Base-by-base conservation (phyloP, 2,113 vertebrate genomes). In the Sapajus apella region DNA sequence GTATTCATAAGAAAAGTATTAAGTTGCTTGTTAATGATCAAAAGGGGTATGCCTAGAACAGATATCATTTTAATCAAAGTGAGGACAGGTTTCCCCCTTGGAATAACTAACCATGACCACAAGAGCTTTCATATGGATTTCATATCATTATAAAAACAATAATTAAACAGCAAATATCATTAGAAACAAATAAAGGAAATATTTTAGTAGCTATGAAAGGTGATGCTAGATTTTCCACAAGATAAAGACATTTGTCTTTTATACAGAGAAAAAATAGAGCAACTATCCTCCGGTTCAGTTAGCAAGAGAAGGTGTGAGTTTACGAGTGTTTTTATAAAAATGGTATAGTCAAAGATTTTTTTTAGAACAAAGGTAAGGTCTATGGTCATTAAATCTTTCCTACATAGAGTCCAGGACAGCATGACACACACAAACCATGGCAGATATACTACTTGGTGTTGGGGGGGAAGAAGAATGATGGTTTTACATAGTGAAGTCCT, bases 141-240 rank as follows among this genome's bases (percentile, higher is more conserved):
- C 73, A 32, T 81, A 85, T 79, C 77, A 84, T 93, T 82, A 85
- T 73, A 75, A 94, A 92, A 96, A 81, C 37, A 94, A 81, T 73
- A 91, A 92, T n/a, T 64, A 94, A 96, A 96, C 13, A 91, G 81
- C n/a, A 91, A 73, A 58, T 96, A 77, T 27, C 72, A 64, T 77
- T 56, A 85, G 56, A 40, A 37, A 84, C 68, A 32, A 94, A 21
- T 25, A 93, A 93, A 45, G 58, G 47, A 94, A 90, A 64, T 66
- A 68, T 50, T 87, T 84, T 68, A 75, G 81, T 72, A 75, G 58
- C 40, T 32, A 58, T 32, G 56, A 47, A 81, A 97, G 30, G 14
- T 32, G 81, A 80, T 21, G 17, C n/a, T 68, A 5, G 30, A 76
- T 68, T 91, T 97, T 85, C 61, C 23, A 81, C 10, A 87, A 92